A percentile compares a stretch with the other conserved stretches of the same genome.
phyloP scores from a whole-genome alignment of 2,113 vertebrate genomes.

The Barnardius zonarius region DNA sequence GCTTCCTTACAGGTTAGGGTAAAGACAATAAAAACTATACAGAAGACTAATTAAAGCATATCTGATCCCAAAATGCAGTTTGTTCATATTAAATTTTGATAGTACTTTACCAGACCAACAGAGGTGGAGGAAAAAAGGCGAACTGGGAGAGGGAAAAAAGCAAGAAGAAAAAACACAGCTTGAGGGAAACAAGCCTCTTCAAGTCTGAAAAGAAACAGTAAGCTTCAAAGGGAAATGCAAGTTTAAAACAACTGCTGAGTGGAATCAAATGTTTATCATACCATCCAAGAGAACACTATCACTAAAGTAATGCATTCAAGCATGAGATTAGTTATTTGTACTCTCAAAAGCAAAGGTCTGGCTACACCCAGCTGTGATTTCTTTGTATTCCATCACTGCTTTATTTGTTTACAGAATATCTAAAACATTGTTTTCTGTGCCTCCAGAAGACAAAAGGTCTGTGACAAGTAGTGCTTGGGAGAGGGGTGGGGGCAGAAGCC shows the following conservation, averaged over 20 bases:
- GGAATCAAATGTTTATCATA: slow-evolving; percentile 17
- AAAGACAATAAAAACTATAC: background rate
- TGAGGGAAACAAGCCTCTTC: background rate
- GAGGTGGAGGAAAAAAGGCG: background rate
- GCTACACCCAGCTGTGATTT: slow-evolving; percentile 26
- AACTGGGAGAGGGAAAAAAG: background rate
- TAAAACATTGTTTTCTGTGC: slow-evolving; percentile 8
- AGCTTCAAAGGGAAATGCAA: slow-evolving; percentile 10
- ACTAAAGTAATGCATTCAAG: background rate
- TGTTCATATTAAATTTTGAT: background rate
- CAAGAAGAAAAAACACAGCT: background rate
- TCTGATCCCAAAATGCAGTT: background rate
- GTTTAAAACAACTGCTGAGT: background rate
- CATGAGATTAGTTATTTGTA: slow-evolving; percentile 3
- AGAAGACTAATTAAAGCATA: background rate
- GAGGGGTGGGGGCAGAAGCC: slow-evolving; percentile 37
- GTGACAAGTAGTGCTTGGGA: slow-evolving; percentile 57
- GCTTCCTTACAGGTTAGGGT: background rate
- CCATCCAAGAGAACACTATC: background rate
- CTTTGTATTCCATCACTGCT: slow-evolving; percentile 5
- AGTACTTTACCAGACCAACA: background rate
- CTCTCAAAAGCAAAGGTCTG: background rate
- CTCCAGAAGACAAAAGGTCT: slow-evolving; percentile 67
- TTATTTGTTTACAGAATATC: slow-evolving; percentile 44
- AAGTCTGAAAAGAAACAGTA: background rate